phyloP scores from a whole-genome alignment of 2,888 invertebrate genomes.

The Iselma pallidipennis region DNA sequence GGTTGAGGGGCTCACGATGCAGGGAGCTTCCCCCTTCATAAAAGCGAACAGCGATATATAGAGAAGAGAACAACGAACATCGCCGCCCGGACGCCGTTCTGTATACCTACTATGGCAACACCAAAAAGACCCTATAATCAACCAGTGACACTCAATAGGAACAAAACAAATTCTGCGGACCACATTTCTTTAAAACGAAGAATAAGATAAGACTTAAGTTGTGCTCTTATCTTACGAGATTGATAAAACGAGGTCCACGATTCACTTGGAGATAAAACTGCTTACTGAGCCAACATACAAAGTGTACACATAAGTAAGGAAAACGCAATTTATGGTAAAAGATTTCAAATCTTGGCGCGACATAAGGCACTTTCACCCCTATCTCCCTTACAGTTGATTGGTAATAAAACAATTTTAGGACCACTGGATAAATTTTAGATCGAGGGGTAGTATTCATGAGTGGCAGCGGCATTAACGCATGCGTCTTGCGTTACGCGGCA shows the following conservation, averaged over 20 bases:
- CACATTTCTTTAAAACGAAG: no score
- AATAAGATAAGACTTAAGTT: no score
- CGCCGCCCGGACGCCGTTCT: slow-evolving; percentile 18
- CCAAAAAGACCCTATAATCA: not conserved
- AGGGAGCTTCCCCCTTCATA: slow-evolving; percentile 20
- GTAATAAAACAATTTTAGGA: slow-evolving; percentile 10
- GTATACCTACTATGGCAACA: slow-evolving; percentile 8
- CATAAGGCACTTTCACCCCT: not conserved
- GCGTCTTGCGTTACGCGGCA: slow-evolving; percentile 3
- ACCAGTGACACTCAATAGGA: not conserved
- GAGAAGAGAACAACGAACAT: slow-evolving; percentile 14
- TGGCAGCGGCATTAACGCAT: slow-evolving; percentile 21
- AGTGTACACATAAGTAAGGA: no score
- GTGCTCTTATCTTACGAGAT: no score
- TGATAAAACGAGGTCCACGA: no score
- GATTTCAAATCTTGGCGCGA: no score
- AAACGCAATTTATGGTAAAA: not conserved
- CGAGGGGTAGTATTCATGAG: slow-evolving; percentile 30
- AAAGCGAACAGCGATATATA: slow-evolving; percentile 11
- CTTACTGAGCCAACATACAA: no score
- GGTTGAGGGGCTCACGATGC: slow-evolving; percentile 21
- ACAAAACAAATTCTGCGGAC: no score
- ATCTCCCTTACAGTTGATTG: not conserved
- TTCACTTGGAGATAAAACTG: no score
- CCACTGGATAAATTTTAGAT: slow-evolving; percentile 13